Conservation (phyloP, 2,113 vertebrate species). For the Dipodomys spectabilis region DNA sequence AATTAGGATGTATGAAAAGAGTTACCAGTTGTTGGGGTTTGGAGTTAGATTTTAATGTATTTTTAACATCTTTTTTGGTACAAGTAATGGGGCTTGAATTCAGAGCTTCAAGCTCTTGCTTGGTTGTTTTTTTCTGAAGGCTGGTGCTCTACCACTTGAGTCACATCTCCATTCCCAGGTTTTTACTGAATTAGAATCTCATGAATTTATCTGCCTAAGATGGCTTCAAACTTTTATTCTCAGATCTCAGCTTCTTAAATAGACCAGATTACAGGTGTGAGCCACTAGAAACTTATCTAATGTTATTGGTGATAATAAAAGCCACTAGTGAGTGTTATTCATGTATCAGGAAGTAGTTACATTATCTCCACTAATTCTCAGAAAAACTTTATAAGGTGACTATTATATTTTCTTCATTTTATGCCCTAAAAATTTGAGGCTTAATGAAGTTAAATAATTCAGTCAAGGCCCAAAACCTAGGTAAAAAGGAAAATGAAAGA, state of each 20-base stretch:
- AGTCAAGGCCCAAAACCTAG: not conserved
- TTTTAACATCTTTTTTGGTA: not conserved
- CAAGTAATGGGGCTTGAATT: too few relatives aligned
- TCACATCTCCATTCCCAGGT: too few relatives aligned
- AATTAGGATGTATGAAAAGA: not conserved
- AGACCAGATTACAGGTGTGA: too few relatives aligned
- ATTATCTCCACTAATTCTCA: not conserved
- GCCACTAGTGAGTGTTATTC: not conserved
- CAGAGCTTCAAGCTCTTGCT: too few relatives aligned
- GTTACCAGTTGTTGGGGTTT: not conserved
- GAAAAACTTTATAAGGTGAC: not conserved
- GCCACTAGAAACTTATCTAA: not conserved
- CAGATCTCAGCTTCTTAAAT: too few relatives aligned
- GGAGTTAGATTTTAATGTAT: not conserved
- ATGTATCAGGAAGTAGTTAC: not conserved
- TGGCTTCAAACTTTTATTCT: too few relatives aligned
- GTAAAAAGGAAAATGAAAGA: not conserved
- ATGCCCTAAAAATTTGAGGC: not conserved
- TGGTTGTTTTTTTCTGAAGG: too few relatives aligned
- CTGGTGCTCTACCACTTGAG: too few relatives aligned
- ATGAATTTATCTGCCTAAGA: too few relatives aligned
- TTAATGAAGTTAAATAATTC: conserved; percentile 33
- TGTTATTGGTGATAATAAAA: not conserved
- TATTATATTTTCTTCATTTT: not conserved
- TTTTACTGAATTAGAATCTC: too few relatives aligned